Base-by-base conservation (phyloP, 2,888 invertebrate genomes). In the Brachylomia viminalis region DNA sequence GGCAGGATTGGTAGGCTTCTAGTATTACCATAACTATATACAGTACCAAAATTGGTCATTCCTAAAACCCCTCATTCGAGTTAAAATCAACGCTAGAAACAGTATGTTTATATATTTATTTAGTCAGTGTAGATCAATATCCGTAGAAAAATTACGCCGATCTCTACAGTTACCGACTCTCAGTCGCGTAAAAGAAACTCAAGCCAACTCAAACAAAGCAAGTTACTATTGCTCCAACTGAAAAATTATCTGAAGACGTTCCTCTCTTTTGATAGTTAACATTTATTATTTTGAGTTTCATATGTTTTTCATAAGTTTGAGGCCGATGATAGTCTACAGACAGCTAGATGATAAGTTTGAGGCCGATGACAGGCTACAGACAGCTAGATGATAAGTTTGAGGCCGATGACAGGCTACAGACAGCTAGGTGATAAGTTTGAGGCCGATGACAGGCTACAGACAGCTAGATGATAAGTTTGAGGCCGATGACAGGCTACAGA, bases 121-220 rank as follows among this genome's bases (percentile, higher is more conserved):
- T 47, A 59, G 17, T 54, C 65, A 56, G 56, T 66, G 58, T 84
- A 84, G 81, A 81, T 84, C 61, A 84, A 75, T 70, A 75, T 75
- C 66, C 61, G 61, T 27, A 70, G 61, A 67, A 72, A 85, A 82
- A 72, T 81, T 30, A 15, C 54, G 4, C 38, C 56, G n/a, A 67
- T 67, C 33, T 67, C 42, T 17, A 56, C 59, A 49, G 67, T 65
- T 56, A 30, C 62, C 23, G 65, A 72, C 15, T 33, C 56, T 49
- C 59, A 27, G 59, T 76, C 72, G 61, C 61, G 58, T 11, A 20
- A 30, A 52, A 52, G 67, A 20, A 68, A 82, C 83, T 27, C 13
- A 54, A 85, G 83, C 62, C 79, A 78, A 64, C 30, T 72, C 86
- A 82, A 83, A 84, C 86, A 84, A 71, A 69, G 80, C 72, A 61